Conservation (phyloP, 2,888 invertebrate genomes). For the Mantis religiosa region DNA sequence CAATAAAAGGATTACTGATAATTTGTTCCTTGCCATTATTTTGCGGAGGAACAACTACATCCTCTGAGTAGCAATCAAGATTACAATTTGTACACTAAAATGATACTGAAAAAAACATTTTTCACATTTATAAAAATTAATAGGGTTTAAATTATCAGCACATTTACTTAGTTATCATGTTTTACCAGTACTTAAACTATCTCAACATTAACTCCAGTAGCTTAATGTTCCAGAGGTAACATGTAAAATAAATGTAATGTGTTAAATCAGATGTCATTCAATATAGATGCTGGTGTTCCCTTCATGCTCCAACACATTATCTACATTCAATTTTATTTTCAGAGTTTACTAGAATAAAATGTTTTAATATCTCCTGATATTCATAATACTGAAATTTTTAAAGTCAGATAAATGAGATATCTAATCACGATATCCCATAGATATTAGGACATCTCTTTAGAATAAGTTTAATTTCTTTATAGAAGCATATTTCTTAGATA, state of each 20-base stretch:
- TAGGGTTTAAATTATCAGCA: not conserved
- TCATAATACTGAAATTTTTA: not conserved
- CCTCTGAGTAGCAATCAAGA: not conserved
- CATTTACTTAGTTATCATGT: not conserved
- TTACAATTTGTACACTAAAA: not conserved
- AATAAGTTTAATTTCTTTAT: not conserved
- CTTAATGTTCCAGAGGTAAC: not conserved
- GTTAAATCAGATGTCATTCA: not conserved
- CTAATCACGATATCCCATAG: not conserved
- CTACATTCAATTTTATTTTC: not conserved
- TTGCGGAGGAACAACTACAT: not conserved
- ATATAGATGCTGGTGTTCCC: not conserved
- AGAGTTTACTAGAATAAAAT: not conserved
- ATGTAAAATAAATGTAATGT: not conserved
- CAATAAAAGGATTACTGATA: not conserved
- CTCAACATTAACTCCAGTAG: not conserved
- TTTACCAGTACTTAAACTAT: not conserved
- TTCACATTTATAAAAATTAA: not conserved
- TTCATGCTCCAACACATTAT: not conserved
- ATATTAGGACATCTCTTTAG: not conserved
- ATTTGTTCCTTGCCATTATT: not conserved
- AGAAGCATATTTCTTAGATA: constrained; percentile 5
- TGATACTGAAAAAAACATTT: not conserved
- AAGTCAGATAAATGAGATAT: not conserved
- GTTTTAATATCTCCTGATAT: not conserved